Base-by-base conservation (phyloP, 2,888 invertebrate genomes). In the Eupelmus urozonus region DNA sequence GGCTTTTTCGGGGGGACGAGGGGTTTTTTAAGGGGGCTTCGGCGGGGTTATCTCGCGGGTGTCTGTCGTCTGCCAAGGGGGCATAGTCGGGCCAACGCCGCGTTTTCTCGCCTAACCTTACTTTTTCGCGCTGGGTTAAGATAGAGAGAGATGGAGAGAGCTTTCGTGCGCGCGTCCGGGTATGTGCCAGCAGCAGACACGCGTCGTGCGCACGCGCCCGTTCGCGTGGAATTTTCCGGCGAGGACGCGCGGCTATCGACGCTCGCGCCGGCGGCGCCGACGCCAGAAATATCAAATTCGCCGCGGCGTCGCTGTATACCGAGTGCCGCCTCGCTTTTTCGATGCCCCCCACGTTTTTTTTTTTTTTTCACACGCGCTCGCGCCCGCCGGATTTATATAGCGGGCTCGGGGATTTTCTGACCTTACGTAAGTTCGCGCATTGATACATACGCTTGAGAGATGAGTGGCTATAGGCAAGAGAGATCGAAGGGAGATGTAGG, bases 21-120 rank as follows among this genome's bases (percentile, higher is more conserved):
- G n/a, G n/a, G n/a, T 20, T 53, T 53, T 53, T 53, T 53, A 2
- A 3, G 4, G 3, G 40, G 11, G 5, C 4, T 40, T 40, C 40
- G 5, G 40, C 40, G 40, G 5, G 4, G 11, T 40, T 40, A 40
- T 11, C 40, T 11, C 11, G 40, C 40, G 40, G 40, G 40, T 40
- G 5, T 40, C 4, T 11, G n/a, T 7, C 40, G 40, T 40, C 11
- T 40, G 4, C 40, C 11, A 40, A 4, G 4, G 40, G 4, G 40
- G 11, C 4, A 40, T 11, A 40, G 11, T 40, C 11, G 11, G 4
- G 53, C 20, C 34, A 55, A 42, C 23, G 62, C 49, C 40, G 71
- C 60, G n/a, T 59, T 29, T 45, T 16, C 11, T 55, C 27, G 53
- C 59, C 29, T 74, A 74, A 74, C 74, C 74, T 74, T 34, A 74